Percentiles rank a stretch among this genome's conserved stretches.
These are phyloP conservation scores for Frankliniella intonsa DNA, from an alignment of 2,888 invertebrate genomes.

Conservation along the genomic window DNA sequence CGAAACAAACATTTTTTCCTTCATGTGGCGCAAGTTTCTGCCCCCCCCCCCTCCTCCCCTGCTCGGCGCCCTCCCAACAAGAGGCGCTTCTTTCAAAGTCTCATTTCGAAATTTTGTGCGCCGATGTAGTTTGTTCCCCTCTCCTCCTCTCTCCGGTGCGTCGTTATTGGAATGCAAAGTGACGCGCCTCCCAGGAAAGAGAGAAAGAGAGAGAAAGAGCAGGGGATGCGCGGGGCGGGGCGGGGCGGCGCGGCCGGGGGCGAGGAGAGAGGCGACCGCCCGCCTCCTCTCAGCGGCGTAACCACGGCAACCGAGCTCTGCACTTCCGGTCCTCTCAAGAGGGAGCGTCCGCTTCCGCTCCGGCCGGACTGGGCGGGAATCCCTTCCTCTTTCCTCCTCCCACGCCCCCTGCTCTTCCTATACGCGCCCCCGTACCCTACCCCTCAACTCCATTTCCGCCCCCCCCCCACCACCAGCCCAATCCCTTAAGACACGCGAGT, in stretches of 20 bases:
- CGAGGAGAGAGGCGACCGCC: no score
- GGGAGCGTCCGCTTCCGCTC: not conserved
- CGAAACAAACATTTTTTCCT: not conserved
- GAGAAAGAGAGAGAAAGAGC: not conserved
- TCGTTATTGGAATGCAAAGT: constrained; percentile 8
- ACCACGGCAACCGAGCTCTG: not conserved
- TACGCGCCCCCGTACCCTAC: not conserved
- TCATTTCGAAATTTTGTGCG: no score
- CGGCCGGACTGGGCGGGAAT: not conserved
- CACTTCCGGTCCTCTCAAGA: constrained; percentile 21
- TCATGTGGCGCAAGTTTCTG: no score
- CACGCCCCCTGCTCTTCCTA: not conserved
- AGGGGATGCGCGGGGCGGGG: not conserved
- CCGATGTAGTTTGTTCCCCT: no score
- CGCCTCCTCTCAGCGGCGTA: not conserved
- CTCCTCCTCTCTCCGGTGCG: not conserved
- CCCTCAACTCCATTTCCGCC: not conserved
- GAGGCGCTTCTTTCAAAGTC: no score
- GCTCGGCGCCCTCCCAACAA: no score
- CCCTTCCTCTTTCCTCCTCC: not conserved
- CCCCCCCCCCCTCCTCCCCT: not conserved
- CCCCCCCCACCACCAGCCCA: not conserved
- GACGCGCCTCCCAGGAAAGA: not conserved
- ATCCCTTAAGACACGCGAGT: constrained; percentile 3
- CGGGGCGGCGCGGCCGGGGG: not conserved